phyloP scores from a whole-genome alignment of 2,113 vertebrate genomes.

The Puma concolor region DNA sequence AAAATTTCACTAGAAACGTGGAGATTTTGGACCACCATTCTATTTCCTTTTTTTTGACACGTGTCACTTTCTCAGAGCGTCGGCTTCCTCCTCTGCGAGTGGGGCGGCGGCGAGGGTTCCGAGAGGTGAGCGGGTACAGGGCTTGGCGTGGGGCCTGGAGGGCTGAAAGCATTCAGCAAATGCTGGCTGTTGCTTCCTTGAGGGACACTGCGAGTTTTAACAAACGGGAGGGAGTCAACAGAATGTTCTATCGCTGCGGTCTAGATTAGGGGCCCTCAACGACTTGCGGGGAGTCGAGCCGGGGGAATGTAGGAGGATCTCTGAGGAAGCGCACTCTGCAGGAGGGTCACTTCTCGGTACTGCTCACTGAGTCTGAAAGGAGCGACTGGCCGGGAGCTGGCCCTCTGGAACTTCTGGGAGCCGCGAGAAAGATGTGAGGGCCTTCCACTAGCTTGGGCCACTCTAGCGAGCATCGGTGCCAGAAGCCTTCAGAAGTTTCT shows the following conservation, averaged over 20 bases:
- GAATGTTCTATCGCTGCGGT: too few species aligned
- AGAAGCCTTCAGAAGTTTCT: not conserved
- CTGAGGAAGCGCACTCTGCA: too few species aligned
- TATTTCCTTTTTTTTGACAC: not conserved
- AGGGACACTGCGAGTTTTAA: not conserved
- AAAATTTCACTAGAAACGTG: not conserved
- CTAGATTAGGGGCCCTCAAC: not conserved
- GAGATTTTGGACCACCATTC: not conserved
- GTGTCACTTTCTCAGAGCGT: not conserved
- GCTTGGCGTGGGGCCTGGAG: not conserved
- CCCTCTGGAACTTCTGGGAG: not conserved
- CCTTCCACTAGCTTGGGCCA: not conserved
- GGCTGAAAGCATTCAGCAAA: not conserved
- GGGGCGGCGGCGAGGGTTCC: not conserved
- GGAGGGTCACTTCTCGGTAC: not conserved
- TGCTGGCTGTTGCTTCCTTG: not conserved
- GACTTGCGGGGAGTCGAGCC: not conserved
- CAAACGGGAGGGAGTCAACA: not conserved
- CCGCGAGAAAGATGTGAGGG: not conserved
- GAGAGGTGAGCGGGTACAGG: accelerated
- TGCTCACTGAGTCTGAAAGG: not conserved
- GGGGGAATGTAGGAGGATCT: too few species aligned
- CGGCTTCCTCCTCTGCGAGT: not conserved
- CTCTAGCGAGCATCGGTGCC: accelerated
- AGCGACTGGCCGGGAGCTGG: not conserved